Evolutionary conservation across 2,113 vertebrate genomes (phyloP).

Genomic region (Urocynchramus pylzowi): DNA sequence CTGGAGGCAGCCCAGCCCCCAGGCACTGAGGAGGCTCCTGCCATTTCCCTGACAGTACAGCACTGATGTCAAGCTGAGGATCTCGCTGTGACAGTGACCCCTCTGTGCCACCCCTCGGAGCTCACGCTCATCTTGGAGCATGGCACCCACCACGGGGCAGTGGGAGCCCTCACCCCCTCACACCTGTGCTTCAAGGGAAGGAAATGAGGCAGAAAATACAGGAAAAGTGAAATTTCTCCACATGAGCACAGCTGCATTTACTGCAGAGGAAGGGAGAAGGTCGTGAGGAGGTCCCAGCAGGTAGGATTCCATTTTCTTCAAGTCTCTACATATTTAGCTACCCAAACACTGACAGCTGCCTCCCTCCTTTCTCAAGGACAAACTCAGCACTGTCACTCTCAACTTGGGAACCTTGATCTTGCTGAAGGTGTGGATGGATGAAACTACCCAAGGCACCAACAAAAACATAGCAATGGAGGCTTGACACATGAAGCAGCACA

Average conservation of each 20-base stretch:
- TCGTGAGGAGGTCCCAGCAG: neutral
- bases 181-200: neutral
- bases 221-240: neutral
- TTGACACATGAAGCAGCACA: neutral
- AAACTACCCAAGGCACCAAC: neutral
- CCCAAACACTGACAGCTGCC: neutral
- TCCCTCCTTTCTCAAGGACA: neutral
- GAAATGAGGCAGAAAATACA: neutral
- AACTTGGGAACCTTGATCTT: neutral
- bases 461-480: neutral
- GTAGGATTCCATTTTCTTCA: neutral
- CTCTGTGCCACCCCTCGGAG: neutral
- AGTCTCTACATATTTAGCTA: neutral
- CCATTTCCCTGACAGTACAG: neutral
- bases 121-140: neutral
- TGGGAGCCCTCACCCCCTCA: accelerated
- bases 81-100: neutral
- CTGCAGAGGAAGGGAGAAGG: neutral
- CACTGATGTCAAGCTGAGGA: neutral
- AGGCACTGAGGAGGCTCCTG: neutral
- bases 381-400: neutral
- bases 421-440: neutral
- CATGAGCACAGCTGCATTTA: neutral
- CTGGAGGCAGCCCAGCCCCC: neutral
- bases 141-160: neutral